phyloP scores from a whole-genome alignment of 2,888 invertebrate species.

The Mesorhabditis sp. region DNA sequence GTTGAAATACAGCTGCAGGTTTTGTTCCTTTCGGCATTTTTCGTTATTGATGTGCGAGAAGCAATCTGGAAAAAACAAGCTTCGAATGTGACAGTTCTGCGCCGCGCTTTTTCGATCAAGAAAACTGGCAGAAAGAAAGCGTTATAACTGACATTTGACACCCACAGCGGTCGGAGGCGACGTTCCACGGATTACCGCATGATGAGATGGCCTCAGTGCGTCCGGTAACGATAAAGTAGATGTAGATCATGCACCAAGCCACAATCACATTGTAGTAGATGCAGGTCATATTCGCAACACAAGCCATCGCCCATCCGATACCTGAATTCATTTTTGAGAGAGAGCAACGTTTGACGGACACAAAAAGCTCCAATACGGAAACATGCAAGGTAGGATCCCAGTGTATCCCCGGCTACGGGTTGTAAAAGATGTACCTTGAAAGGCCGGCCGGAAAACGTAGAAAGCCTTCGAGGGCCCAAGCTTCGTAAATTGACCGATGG shows the following conservation, averaged over 20 bases:
- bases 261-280: constrained; percentile 93
- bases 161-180: constrained; percentile 1
- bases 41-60: neutral
- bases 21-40: neutral
- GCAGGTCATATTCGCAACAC: constrained; percentile 88
- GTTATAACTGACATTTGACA: neutral
- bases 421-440: constrained; percentile 29
- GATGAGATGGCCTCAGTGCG: constrained; percentile 4
- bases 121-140: too few relatives aligned
- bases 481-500: constrained; percentile 54
- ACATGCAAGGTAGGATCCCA: neutral
- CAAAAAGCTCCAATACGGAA: neutral
- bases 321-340: constrained; percentile 66
- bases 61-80: neutral
- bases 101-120: too few relatives aligned
- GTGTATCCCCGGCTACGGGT: neutral
- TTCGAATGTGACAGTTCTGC: neutral
- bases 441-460: constrained; percentile 32
- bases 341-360: neutral
- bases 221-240: constrained; percentile 58
- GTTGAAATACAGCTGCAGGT: neutral
- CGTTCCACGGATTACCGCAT: constrained; percentile 15
- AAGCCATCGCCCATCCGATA: constrained; percentile 84
- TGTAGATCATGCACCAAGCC: constrained; percentile 86
- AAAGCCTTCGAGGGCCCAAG: constrained; percentile 33